Percentiles rank a stretch among this genome's conserved stretches.
phyloP scores from a whole-genome alignment of 2,113 vertebrate species.

The Taurulus bubalis region DNA sequence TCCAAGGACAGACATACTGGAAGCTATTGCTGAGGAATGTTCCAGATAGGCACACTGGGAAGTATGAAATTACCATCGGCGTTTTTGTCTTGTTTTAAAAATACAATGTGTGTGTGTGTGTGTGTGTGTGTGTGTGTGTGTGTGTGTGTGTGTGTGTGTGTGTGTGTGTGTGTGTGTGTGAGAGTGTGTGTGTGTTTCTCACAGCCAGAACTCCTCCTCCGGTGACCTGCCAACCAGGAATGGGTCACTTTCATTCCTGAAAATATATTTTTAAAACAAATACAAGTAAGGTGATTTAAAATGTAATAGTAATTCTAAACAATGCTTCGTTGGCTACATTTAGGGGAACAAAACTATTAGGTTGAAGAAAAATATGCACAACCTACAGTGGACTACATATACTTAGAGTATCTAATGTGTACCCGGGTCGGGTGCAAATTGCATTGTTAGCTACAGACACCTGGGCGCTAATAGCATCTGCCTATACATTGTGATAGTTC shows the following conservation, averaged over 20 bases:
- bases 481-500: not conserved
- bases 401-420: not conserved
- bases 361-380: not conserved
- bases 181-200: slow-evolving; percentile 44
- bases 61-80: not conserved
- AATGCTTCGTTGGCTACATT: not conserved
- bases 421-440: not conserved
- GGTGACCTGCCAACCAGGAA: not conserved
- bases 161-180: slow-evolving; percentile 10
- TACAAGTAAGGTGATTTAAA: not conserved
- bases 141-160: slow-evolving; percentile 10
- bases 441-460: not conserved
- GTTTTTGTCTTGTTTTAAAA: too few species aligned
- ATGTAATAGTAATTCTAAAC: not conserved
- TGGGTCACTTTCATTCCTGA: not conserved
- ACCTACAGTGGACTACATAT: not conserved
- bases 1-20: not conserved
- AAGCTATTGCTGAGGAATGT: slow-evolving; percentile 11
- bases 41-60: not conserved
- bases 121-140: slow-evolving; percentile 2
- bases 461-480: not conserved
- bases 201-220: slow-evolving; percentile 81
- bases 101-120: not conserved
- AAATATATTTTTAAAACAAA: slow-evolving; percentile 31
- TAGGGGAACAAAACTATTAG: not conserved